These are phyloP conservation scores for Capreolus pygargus DNA, from an alignment of 2,113 vertebrate species.

Conservation along the genomic window DNA sequence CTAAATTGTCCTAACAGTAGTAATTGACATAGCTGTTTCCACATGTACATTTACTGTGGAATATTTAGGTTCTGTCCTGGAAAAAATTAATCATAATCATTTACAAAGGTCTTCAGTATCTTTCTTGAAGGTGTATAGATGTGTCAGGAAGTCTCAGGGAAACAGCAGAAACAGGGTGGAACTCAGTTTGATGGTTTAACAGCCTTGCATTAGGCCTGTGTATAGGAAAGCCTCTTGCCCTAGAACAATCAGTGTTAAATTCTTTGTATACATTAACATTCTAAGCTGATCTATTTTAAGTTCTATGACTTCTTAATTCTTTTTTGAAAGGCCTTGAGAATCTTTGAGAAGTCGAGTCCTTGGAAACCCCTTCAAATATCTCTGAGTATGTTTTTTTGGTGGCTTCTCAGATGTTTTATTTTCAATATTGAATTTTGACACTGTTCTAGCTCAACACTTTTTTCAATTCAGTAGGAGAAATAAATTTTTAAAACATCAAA, in stretches of 20 bases:
- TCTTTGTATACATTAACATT: neutral
- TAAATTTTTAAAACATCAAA: neutral
- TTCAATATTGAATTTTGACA: neutral
- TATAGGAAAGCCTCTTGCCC: neutral
- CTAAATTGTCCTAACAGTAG: neutral
- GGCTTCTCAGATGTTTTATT: neutral
- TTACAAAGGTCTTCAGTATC: neutral
- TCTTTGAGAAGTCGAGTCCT: neutral
- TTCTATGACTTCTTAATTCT: neutral
- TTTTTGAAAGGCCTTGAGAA: neutral
- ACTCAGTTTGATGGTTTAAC: neutral
- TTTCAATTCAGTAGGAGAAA: neutral
- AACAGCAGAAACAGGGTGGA: neutral
- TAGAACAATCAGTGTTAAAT: neutral
- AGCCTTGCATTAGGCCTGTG: neutral
- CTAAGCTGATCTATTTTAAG: neutral
- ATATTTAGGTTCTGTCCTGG: neutral
- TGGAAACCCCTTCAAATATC: neutral
- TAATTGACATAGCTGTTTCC: neutral
- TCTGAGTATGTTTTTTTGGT: neutral
- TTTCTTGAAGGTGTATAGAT: neutral
- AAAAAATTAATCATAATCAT: neutral
- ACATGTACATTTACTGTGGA: neutral
- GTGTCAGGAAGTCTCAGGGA: neutral
- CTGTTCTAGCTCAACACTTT: neutral